Evolutionary conservation across 1,140 invertebrate species (phyloP).

Genomic region (Cecropterus lyciades): DNA sequence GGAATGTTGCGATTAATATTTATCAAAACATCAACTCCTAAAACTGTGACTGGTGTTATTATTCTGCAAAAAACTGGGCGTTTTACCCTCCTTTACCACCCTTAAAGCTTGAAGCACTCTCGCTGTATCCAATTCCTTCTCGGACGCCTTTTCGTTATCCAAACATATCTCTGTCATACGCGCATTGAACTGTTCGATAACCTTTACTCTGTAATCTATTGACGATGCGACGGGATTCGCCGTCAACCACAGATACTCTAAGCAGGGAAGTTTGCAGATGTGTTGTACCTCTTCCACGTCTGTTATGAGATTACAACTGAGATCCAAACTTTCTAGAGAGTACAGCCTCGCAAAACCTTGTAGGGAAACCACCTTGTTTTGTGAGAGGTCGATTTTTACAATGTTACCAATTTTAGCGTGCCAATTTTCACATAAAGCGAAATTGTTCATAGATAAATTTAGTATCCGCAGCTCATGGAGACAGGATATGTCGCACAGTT

Average conservation of each 20-base stretch:
- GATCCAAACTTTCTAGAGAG: constrained; percentile 92
- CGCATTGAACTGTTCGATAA: constrained; percentile 92
- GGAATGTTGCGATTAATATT: no score
- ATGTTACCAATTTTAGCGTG: constrained; percentile 95
- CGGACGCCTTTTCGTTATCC: constrained; percentile 94
- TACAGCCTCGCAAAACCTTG: constrained; percentile 93
- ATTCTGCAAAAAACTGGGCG: constrained; percentile 74
- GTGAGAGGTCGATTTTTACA: constrained; percentile 93
- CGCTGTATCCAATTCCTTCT: constrained; percentile 96
- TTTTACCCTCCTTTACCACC: constrained; percentile 82
- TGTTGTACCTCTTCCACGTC: constrained; percentile 92
- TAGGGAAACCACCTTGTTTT: constrained; percentile 92
- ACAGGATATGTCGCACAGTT: constrained; percentile 91
- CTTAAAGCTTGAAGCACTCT: constrained; percentile 94
- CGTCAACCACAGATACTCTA: constrained; percentile 93
- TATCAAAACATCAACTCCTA: constrained; percentile 58
- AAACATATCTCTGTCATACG: constrained; percentile 91
- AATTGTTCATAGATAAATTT: constrained; percentile 91
- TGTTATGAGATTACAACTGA: constrained; percentile 93
- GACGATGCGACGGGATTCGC: constrained; percentile 95
- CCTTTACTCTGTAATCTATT: constrained; percentile 95
- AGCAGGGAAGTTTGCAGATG: constrained; percentile 92
- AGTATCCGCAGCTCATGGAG: constrained; percentile 91
- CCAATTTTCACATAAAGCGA: constrained; percentile 88
- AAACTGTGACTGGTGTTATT: constrained; percentile 72